A percentile compares a stretch with the other conserved stretches of the same genome.
These are phyloP conservation scores for Pithys albifrons DNA, from an alignment of 2,113 vertebrate genomes.

Conservation along the genomic window DNA sequence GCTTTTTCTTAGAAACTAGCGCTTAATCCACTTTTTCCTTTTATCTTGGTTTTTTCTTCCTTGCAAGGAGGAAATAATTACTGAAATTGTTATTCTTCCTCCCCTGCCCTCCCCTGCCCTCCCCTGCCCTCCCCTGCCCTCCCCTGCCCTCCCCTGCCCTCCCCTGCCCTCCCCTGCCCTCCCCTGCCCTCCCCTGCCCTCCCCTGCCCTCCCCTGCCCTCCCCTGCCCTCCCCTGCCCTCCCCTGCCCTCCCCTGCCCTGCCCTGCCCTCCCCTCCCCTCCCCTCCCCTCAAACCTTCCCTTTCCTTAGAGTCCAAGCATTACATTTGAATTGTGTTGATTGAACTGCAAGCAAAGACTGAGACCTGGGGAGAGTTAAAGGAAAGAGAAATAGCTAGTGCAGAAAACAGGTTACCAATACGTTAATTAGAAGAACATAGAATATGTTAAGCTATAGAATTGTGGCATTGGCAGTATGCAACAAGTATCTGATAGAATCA, in stretches of 20 bases:
- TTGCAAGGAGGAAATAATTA: background rate
- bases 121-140: no score
- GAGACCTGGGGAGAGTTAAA: background rate
- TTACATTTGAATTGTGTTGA: background rate
- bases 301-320: no score
- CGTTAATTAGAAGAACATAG: background rate
- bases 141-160: no score
- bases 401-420: background rate
- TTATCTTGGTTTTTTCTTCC: background rate
- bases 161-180: no score
- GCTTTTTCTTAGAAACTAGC: background rate
- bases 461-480: background rate
- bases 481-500: background rate
- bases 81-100: accelerated
- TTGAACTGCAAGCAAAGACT: background rate
- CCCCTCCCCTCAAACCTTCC: no score
- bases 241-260: no score
- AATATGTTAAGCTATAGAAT: background rate
- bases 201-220: background rate
- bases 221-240: background rate
- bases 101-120: no score
- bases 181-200: background rate
- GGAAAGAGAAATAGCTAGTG: background rate
- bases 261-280: no score
- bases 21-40: background rate